A percentile compares a stretch with the other conserved stretches of the same genome.
phyloP scores from a whole-genome alignment of 2,113 vertebrate genomes.

The Syngnathoides biaculeatus region DNA sequence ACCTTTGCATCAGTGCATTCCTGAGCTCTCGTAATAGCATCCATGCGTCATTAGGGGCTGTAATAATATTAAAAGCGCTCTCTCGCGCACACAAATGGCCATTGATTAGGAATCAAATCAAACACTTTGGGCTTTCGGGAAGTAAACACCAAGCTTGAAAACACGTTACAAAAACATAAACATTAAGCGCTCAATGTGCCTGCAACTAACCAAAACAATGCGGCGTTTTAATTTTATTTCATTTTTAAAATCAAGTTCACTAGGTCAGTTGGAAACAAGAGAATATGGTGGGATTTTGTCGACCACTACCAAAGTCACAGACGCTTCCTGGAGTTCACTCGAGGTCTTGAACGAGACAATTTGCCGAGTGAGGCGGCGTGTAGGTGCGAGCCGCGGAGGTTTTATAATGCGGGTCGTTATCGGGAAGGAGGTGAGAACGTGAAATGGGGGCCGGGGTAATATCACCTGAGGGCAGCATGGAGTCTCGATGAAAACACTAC shows the following conservation, averaged over 20 bases:
- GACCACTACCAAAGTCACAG: constrained; percentile 8
- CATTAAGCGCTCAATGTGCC: background rate
- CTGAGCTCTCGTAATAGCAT: constrained; percentile 23
- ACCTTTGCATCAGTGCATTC: constrained; percentile 16
- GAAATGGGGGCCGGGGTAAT: background rate
- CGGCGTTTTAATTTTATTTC: background rate
- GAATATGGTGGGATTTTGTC: constrained; percentile 37
- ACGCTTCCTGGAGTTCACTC: background rate
- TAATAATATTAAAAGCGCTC: background rate
- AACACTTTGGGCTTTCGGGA: background rate
- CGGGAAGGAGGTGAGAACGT: constrained; percentile 18
- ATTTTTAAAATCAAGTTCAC: constrained; percentile 13
- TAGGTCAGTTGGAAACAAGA: constrained; percentile 39
- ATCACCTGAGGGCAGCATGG: constrained; percentile 54
- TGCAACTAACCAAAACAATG: constrained; percentile 20
- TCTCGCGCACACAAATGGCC: constrained; percentile 30
- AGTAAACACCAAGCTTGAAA: background rate
- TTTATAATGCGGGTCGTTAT: constrained; percentile 30
- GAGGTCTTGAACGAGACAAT: constrained; percentile 9
- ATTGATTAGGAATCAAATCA: constrained; percentile 31
- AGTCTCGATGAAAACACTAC: background rate
- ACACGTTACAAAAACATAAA: background rate
- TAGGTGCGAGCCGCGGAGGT: constrained; percentile 16
- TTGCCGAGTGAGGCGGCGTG: constrained; percentile 9
- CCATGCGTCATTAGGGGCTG: constrained; percentile 5